Evolutionary conservation across 1,140 invertebrate species (phyloP).

Genomic region (Cherax destructor): DNA sequence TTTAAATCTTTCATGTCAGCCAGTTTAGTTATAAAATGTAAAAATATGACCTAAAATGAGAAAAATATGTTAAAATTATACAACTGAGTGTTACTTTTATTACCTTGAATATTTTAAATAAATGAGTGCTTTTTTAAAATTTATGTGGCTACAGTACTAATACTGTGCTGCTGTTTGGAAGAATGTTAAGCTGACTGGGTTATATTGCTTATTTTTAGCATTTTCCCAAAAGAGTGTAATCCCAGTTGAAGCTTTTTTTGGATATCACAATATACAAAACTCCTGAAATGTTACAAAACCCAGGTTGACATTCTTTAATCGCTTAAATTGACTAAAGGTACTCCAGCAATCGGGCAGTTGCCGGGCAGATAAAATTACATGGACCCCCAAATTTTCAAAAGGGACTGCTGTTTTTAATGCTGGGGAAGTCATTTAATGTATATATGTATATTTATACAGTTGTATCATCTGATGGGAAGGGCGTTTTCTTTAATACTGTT

Average conservation of each 20-base stretch:
- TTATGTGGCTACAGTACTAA: not conserved
- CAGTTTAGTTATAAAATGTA: no score
- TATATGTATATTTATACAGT: slow-evolving; percentile 63
- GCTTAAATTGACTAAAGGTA: not conserved
- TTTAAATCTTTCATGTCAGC: no score
- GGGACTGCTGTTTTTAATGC: slow-evolving; percentile 27
- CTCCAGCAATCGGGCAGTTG: not conserved
- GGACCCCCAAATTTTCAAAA: slow-evolving; percentile 15
- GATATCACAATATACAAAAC: slow-evolving; percentile 51
- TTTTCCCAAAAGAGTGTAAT: slow-evolving; percentile 65
- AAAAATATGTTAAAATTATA: no score
- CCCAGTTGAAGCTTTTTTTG: slow-evolving; percentile 55
- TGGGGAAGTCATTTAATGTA: slow-evolving; percentile 65
- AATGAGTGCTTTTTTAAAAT: not conserved
- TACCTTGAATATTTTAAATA: not conserved
- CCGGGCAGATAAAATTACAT: not conserved
- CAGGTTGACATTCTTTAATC: slow-evolving; percentile 22
- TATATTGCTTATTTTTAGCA: slow-evolving; percentile 51
- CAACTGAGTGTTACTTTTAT: no score
- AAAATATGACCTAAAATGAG: no score
- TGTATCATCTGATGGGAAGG: slow-evolving; percentile 43
- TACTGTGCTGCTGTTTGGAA: not conserved
- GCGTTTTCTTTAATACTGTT: slow-evolving; percentile 36
- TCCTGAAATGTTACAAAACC: slow-evolving; percentile 15
- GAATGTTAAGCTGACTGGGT: slow-evolving; percentile 21